Conservation (phyloP, 1,140 invertebrate genomes). For the Linepithema humile region DNA sequence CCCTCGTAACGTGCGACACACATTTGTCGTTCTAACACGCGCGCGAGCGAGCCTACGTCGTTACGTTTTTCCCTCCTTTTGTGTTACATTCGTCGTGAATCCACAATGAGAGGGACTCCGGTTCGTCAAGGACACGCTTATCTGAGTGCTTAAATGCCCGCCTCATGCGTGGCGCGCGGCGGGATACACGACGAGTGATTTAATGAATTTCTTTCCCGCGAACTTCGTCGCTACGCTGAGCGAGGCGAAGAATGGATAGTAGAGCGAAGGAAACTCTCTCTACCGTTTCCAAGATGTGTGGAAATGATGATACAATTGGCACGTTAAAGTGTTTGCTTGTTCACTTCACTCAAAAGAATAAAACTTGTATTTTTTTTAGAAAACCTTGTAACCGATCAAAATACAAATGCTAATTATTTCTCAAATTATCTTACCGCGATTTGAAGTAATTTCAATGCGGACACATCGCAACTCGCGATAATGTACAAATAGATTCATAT, state of each 20-base stretch:
- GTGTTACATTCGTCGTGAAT: slow-evolving; percentile 53
- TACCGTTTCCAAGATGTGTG: background rate
- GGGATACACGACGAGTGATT: background rate
- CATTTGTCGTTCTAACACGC: background rate
- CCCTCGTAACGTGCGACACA: background rate
- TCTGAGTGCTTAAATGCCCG: slow-evolving; percentile 45
- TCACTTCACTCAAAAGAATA: background rate
- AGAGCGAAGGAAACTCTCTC: background rate
- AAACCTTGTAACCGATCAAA: background rate
- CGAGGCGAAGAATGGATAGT: background rate
- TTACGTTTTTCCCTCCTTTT: slow-evolving; percentile 50
- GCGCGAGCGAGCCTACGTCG: background rate
- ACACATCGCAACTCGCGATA: no score
- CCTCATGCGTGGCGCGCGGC: background rate
- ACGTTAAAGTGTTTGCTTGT: background rate
- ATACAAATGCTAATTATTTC: background rate
- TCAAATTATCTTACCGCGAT: background rate
- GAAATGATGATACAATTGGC: background rate
- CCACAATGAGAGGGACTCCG: slow-evolving; percentile 29
- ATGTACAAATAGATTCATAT: no score
- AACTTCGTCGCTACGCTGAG: background rate
- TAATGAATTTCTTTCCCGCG: slow-evolving; percentile 6
- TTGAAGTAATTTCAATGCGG: background rate
- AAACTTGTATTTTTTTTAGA: background rate
- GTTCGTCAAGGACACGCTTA: slow-evolving; percentile 59